Evolutionary conservation across 2,888 invertebrate species (phyloP).

Genomic region (Phytoseiulus persimilis): DNA sequence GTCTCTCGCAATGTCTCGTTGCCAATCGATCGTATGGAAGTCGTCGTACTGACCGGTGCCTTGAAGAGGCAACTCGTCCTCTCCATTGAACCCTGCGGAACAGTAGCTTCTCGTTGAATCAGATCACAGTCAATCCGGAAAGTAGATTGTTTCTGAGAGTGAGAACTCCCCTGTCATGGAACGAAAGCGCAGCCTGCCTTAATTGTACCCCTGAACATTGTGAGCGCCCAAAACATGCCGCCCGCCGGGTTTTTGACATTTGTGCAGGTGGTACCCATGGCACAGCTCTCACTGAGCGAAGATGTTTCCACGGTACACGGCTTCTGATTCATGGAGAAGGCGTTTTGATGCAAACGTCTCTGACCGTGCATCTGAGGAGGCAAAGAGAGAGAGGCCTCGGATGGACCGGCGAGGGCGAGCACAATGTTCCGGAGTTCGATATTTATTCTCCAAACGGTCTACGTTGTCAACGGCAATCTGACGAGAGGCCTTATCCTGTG

Average conservation of each 20-base stretch:
- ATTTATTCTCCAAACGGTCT: neutral
- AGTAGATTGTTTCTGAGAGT: neutral
- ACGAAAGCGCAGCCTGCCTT: neutral
- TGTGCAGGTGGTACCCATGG: neutral
- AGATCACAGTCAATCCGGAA: neutral
- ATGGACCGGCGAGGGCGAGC: neutral
- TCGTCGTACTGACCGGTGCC: conserved; percentile 53
- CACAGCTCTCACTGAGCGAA: neutral
- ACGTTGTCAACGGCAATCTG: neutral
- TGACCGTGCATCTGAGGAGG: neutral
- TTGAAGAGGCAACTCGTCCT: conserved; percentile 17
- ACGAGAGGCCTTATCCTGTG: too few relatives aligned
- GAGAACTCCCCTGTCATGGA: neutral
- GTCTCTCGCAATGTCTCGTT: conserved; percentile 55
- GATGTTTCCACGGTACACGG: neutral
- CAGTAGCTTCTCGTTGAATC: neutral
- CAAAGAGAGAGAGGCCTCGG: neutral
- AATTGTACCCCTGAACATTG: neutral
- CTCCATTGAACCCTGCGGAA: neutral
- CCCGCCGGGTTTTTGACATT: neutral
- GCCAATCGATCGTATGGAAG: conserved; percentile 58
- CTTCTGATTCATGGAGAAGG: neutral
- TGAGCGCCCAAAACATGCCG: neutral
- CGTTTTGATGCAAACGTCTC: neutral
- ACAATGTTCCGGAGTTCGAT: neutral